Evolutionary conservation across 1,140 invertebrate species (phyloP), one percentile per base, ranked within the genome.

Genomic region (Drosophila nebulosa): DNA sequence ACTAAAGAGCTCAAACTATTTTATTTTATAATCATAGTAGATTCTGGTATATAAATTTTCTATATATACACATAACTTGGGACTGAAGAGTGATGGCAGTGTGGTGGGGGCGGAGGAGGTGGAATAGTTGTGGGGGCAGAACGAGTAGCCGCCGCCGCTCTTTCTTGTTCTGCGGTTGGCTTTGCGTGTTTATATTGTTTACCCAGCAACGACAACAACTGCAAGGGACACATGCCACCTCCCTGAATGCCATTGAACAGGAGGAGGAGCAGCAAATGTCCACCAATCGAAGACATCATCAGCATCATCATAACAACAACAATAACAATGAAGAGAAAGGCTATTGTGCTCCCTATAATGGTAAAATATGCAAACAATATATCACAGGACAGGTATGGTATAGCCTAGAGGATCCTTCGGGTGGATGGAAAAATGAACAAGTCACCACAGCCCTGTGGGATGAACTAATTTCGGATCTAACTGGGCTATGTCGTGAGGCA

Each of bases 281-380:
- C 16, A 71, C 79, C 50, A 66, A 64, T 5, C 65, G 81, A 46
- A 84, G 75, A 14, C 89, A 90, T 58, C 88, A 90, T 24, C 88
- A 90, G 61, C 72, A 71, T 14, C 84, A 90, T 30, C 78, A 86
- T 30, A 69, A 61, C 9, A 69, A 79, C 18, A 24, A 73, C 24
- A 64, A 22, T 18, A 67, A 32, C 42, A 64, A 46, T 9, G 89
- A 91, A 57, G 89, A 90, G 58, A 89, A 92, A 60, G 96, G 96
- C 21, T 95, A 96, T 91, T 99, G 98, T 93, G 95, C 95, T 16
- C 94, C 95, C 2, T 99, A 99, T 91, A 96, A 94, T 92, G 97
- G 97, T 26, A 95, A 96, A 91, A 94, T 98, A 69, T 99, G 98
- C 92, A 96, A 95, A 84, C 93, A 95, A 78, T 96, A 96, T 90